Percentiles rank a stretch among this genome's conserved stretches.
These are phyloP conservation scores for Thysanoteuthis rhombus DNA, from an alignment of 2,888 invertebrate genomes.

Conservation along the genomic window DNA sequence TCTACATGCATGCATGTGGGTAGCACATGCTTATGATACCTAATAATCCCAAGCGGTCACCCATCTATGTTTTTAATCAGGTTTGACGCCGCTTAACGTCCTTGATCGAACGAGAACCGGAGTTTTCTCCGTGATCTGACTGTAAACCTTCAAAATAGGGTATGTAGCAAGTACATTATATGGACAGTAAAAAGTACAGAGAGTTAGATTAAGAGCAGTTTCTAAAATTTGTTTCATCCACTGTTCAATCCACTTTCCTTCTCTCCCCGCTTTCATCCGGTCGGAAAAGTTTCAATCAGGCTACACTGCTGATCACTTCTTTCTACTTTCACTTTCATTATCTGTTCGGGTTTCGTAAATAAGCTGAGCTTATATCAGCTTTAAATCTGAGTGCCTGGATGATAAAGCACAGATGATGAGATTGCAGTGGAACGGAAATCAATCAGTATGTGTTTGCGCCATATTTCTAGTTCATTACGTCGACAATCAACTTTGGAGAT, in stretches of 20 bases:
- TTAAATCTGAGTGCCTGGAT: not conserved
- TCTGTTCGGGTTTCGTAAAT: not conserved
- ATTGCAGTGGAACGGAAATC: not conserved
- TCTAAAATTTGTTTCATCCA: not conserved
- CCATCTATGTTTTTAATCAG: no score
- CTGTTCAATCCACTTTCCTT: no score
- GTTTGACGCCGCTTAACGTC: no score
- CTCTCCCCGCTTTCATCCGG: no score
- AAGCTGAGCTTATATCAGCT: not conserved
- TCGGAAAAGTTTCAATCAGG: not conserved
- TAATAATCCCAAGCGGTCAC: no score
- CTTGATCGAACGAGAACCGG: no score
- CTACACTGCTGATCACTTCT: not conserved
- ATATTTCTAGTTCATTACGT: not conserved
- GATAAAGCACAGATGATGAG: not conserved
- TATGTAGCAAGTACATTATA: no score
- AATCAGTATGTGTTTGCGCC: not conserved
- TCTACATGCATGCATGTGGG: no score
- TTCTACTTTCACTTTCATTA: not conserved
- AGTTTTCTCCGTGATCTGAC: no score
- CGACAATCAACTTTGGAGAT: not conserved
- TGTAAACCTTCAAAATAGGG: no score
- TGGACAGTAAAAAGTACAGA: no score
- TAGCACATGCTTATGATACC: no score
- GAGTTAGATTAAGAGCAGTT: not conserved